Base-by-base conservation (phyloP, 2,888 invertebrate genomes). In the Trissoscelio sp. region DNA sequence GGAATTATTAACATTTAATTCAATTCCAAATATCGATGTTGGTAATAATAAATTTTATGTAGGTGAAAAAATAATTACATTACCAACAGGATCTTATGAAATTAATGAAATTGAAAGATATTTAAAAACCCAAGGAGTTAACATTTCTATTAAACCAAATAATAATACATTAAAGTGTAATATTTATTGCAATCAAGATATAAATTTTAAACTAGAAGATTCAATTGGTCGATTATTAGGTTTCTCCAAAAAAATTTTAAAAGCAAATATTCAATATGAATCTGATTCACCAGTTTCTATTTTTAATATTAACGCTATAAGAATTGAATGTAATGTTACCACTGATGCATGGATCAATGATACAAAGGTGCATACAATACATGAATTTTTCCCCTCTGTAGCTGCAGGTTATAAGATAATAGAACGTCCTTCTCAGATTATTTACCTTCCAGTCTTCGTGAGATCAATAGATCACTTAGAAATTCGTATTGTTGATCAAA, bases 11-110 rank as follows among this genome's bases (percentile, higher is more conserved):
- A 87, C 24, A 24, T 88, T 86, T 55, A 86, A 88, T 75, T 83
- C 86, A 1, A 86, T 89, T 58, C 87, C 88, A 2, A 90, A 90
- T 82, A 85, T 91, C 0, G 87, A 89, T 80, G 81, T 81, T 34
- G 83, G 74, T 53, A 87, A 89, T 70, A 89, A 89, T 83, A 86
- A 85, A 73, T 87, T 90, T 82, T 83, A 83, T 58, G 44, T 24
- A 4, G 24, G 24, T 4, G 24, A 24, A 4, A 6, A 24, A 4
- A 24, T 24, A 4, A 24, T 24, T 77, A 74, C 37, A 20, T 83
- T 88, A 46, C 88, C 88, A 16, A 80, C 78, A 3, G 88, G 89
- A 3, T 85, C 86, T 20, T 88, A 89, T 83, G 88, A 90, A 85
- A 83, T 89, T 20, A 82, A 84, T 18, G 86, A 88, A 83, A 85